Percentiles rank a stretch among this genome's conserved stretches.
Conservation (phyloP, 92 coral and sea anemone genomes). For the Epizoanthus fatuus region DNA sequence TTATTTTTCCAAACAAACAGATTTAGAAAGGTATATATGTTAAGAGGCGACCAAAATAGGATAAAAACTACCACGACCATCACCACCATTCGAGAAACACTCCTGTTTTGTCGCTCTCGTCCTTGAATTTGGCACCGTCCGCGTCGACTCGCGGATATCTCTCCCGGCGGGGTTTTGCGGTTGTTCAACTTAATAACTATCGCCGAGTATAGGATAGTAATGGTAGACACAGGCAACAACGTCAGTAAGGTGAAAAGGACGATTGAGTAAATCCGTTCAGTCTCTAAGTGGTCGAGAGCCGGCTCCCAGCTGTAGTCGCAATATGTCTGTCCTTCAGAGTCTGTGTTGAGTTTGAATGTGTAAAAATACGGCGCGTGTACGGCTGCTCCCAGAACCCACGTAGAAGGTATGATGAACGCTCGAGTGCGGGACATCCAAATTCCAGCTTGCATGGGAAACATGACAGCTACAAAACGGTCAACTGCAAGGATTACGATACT, state of each 20-base stretch:
- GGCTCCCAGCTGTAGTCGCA: conserved; percentile 52
- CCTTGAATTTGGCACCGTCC: conserved; percentile 22
- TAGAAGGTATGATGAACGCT: conserved; percentile 44
- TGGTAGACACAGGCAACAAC: conserved; percentile 56
- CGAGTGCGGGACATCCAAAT: conserved; percentile 32
- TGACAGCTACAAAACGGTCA: conserved; percentile 73
- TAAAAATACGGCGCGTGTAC: conserved; percentile 54
- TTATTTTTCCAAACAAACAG: conserved; percentile 42
- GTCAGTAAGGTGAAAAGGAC: conserved; percentile 53
- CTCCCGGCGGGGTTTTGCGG: conserved; percentile 56
- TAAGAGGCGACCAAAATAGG: conserved; percentile 68
- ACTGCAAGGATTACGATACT: conserved; percentile 69
- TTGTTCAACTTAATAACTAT: conserved; percentile 49
- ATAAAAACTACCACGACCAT: conserved; percentile 71
- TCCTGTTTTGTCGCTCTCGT: conserved; percentile 61
- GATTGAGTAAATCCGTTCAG: conserved; percentile 37
- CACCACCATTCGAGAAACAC: conserved; percentile 66
- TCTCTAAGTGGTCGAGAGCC: conserved; percentile 16
- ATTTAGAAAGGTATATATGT: conserved; percentile 47
- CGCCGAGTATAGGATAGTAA: conserved; percentile 55
- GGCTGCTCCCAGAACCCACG: conserved; percentile 65
- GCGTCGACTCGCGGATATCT: conserved; percentile 18
- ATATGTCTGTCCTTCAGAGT: neutral
- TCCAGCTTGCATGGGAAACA: conserved; percentile 73
- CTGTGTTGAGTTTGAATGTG: conserved; percentile 30